Evolutionary conservation across 2,797 vertebrate genomes (phyloP).

Genomic region (Pogoniulus pusillus): DNA sequence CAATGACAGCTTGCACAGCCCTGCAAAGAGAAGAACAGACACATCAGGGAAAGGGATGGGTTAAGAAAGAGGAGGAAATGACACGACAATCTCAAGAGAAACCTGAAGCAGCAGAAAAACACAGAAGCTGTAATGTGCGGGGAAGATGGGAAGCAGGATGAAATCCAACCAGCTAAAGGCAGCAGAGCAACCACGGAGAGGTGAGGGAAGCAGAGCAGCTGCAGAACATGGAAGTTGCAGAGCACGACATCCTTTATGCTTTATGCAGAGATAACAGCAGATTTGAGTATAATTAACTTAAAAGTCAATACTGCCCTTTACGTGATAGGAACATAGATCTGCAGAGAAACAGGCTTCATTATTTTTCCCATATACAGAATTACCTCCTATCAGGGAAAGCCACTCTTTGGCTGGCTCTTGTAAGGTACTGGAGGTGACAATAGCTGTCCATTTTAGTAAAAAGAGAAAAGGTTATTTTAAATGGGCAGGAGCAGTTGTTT

Average conservation of each 20-base stretch:
- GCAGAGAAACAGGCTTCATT: conserved; percentile 48
- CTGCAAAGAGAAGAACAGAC: background rate
- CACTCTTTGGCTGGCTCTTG: background rate
- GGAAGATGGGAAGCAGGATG: background rate
- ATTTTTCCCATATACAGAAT: conserved; percentile 22
- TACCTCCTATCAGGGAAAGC: background rate
- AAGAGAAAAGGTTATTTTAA: conserved; percentile 62
- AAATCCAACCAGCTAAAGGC: background rate
- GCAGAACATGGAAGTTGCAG: background rate
- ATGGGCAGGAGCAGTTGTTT: conserved; percentile 9
- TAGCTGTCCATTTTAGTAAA: conserved; percentile 10
- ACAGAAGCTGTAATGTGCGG: background rate
- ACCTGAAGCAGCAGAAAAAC: conserved; percentile 19
- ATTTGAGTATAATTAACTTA: conserved; percentile 53
- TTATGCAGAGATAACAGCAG: conserved; percentile 30
- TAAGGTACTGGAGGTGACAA: conserved; percentile 19
- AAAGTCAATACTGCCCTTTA: conserved; percentile 62
- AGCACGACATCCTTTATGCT: background rate
- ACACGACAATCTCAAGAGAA: background rate
- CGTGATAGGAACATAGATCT: conserved; percentile 42
- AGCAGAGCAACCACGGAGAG: background rate
- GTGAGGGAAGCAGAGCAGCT: background rate
- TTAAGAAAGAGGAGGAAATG: conserved; percentile 23
- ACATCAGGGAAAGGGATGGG: background rate
- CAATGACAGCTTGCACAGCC: background rate